Conservation (phyloP, 2,113 vertebrate species). For the Pipa parva region DNA sequence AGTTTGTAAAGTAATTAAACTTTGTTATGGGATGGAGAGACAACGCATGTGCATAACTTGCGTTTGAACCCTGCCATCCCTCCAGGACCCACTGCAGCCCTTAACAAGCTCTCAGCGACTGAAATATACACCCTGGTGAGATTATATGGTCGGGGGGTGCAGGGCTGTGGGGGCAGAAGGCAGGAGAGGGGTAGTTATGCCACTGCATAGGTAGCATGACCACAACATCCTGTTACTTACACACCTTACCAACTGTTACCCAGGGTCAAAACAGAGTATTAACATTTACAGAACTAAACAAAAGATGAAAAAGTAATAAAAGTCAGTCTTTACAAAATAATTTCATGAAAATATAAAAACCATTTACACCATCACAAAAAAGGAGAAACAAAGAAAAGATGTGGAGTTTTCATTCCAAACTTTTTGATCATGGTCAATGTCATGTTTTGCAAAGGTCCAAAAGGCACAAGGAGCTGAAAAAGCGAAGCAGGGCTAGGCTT, state of each 20-base stretch:
- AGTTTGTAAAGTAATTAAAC: slow-evolving; percentile 2
- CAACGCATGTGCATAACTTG: no score
- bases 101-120: no score
- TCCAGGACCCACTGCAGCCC: no score
- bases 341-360: slow-evolving; percentile 74
- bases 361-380: slow-evolving; percentile 64
- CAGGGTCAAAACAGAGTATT: slow-evolving; percentile 64
- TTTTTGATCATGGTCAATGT: slow-evolving; percentile 53
- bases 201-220: slow-evolving; percentile 58
- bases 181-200: neutral
- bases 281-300: slow-evolving; percentile 60
- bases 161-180: no score
- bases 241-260: slow-evolving; percentile 58
- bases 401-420: slow-evolving; percentile 59
- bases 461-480: slow-evolving; percentile 73
- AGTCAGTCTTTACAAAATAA: slow-evolving; percentile 72
- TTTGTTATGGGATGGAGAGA: no score
- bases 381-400: slow-evolving; percentile 37
- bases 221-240: slow-evolving; percentile 56
- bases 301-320: slow-evolving; percentile 68
- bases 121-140: no score
- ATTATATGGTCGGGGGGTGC: no score
- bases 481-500: slow-evolving; percentile 67
- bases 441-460: slow-evolving; percentile 64
- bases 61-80: no score